Evolutionary conservation across 2,797 vertebrate species (phyloP).

Genomic region (Garrulus glandarius): DNA sequence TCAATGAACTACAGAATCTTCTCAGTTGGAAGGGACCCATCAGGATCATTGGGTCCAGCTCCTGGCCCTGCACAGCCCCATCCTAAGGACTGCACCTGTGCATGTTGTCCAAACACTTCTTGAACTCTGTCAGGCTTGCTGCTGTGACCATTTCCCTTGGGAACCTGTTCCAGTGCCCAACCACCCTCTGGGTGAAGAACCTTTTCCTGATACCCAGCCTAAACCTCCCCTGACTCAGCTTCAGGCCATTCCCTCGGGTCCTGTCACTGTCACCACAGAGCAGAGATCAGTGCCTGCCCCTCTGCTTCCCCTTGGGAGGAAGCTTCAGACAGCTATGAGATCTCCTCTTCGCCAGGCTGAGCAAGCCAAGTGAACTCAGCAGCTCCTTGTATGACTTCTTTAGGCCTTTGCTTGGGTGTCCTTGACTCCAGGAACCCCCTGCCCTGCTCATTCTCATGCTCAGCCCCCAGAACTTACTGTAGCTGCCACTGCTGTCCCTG

Average conservation of each 20-base stretch:
- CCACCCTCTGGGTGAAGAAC: background rate
- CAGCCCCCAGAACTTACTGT: background rate
- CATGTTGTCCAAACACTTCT: background rate
- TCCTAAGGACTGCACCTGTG: background rate
- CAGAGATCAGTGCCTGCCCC: background rate
- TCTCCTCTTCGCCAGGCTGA: background rate
- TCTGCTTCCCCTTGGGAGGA: background rate
- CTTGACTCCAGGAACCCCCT: background rate
- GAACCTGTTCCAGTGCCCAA: background rate
- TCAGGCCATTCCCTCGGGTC: background rate
- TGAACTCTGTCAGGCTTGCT: background rate
- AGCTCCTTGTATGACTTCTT: background rate
- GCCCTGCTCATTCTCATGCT: background rate
- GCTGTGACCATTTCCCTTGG: too few relatives aligned
- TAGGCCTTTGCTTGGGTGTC: background rate
- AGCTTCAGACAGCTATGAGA: background rate
- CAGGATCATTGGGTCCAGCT: background rate
- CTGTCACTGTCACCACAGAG: background rate
- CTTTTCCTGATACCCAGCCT: background rate
- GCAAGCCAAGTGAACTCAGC: background rate
- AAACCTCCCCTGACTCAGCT: background rate
- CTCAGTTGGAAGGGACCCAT: background rate
- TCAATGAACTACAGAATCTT: background rate
- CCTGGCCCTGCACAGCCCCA: background rate
- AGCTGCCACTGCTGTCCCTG: background rate